phyloP scores from a whole-genome alignment of 2,797 vertebrate genomes.

The Crax fasciolata region DNA sequence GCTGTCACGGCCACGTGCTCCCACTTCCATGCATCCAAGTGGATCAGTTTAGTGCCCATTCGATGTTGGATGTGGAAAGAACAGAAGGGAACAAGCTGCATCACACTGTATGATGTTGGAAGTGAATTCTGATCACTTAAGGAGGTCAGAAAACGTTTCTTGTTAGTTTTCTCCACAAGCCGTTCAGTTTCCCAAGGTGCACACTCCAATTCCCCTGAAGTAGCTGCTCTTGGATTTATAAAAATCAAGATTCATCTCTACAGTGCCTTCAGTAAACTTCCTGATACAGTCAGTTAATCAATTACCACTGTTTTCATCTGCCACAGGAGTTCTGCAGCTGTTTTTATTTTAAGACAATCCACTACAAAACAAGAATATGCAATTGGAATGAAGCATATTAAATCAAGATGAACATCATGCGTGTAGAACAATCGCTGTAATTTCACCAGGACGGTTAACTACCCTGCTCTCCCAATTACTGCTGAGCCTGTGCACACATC shows the following conservation, averaged over 20 bases:
- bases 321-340: not conserved
- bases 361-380: conserved; percentile 3
- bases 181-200: not conserved
- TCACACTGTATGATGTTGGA: not conserved
- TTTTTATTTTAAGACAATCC: conserved; percentile 36
- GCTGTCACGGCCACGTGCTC: not conserved
- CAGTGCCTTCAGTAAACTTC: conserved; percentile 34
- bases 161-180: not conserved
- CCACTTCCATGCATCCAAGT: not conserved
- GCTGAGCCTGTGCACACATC: not conserved
- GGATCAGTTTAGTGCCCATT: no score
- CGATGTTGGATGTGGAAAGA: not conserved
- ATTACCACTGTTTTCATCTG: conserved; percentile 7
- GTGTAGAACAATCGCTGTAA: not conserved
- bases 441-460: not conserved
- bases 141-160: not conserved
- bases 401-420: not conserved
- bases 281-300: conserved; percentile 28
- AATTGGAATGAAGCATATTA: not conserved
- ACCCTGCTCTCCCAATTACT: not conserved
- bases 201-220: not conserved
- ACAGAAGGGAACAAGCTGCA: not conserved
- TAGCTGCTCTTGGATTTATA: not conserved
- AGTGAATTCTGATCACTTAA: not conserved
- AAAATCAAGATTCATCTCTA: not conserved